Percentiles rank a stretch among this genome's conserved stretches.
Conservation (phyloP, 2,888 invertebrate species). For the Agonopterix heracliana region DNA sequence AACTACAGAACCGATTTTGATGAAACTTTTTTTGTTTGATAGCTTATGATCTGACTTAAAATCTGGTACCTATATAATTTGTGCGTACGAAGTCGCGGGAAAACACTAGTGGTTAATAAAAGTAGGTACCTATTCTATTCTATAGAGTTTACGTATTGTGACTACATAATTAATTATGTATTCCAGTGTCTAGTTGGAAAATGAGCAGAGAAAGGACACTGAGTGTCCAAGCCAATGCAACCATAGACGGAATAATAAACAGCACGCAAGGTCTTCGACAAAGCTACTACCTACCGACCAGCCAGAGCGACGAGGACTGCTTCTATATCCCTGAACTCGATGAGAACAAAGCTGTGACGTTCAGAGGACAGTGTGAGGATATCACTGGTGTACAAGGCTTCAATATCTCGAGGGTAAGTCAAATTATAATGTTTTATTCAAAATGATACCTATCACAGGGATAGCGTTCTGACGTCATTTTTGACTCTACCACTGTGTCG, state of each 20-base stretch:
- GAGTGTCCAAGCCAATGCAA: constrained; percentile 20
- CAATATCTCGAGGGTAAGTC: constrained; percentile 35
- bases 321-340: constrained; percentile 51
- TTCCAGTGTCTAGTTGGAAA: constrained; percentile 59
- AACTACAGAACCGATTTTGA: too few relatives aligned
- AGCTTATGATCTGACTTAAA: too few relatives aligned
- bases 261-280: constrained; percentile 46
- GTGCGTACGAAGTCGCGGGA: too few relatives aligned
- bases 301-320: constrained; percentile 49
- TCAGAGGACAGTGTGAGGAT: constrained; percentile 50
- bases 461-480: too few relatives aligned
- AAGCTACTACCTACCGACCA: constrained; percentile 41
- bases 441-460: too few relatives aligned
- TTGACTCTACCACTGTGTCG: too few relatives aligned
- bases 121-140: background rate
- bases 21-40: too few relatives aligned
- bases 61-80: too few relatives aligned
- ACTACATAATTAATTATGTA: background rate
- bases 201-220: constrained; percentile 40
- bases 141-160: background rate
- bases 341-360: constrained; percentile 30
- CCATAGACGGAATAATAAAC: constrained; percentile 31
- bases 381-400: constrained; percentile 38
- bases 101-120: too few relatives aligned
- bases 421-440: background rate